A percentile compares a stretch with the other conserved stretches of the same genome.
Conservation (phyloP, 2,797 vertebrate genomes). For the Austrolebias charrua region DNA sequence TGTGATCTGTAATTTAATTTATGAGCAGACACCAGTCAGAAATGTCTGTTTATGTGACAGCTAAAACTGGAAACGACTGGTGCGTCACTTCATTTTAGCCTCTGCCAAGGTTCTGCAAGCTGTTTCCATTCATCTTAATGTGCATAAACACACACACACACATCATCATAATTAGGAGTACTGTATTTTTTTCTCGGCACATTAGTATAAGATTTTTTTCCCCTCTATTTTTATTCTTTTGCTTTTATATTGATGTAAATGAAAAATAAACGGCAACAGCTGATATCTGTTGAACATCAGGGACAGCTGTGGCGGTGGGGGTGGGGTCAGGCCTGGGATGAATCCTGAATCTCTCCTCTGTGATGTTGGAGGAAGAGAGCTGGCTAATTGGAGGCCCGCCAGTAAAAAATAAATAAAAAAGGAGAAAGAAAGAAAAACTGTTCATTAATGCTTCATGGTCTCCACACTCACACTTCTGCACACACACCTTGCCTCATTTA, state of each 20-base stretch:
- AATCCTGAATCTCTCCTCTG: constrained; percentile 64
- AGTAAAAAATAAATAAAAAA: constrained; percentile 50
- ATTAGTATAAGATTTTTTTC: background rate
- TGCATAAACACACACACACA: too few relatives aligned
- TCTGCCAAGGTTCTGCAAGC: too few relatives aligned
- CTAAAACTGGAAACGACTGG: background rate
- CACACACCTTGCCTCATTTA: constrained; percentile 78
- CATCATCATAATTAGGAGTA: too few relatives aligned
- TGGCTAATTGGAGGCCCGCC: constrained; percentile 78
- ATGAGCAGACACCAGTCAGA: background rate
- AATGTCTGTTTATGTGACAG: background rate
- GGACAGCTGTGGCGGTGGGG: constrained; percentile 4
- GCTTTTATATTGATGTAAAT: background rate
- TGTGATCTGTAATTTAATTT: background rate
- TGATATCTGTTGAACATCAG: constrained; percentile 18
- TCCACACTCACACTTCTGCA: constrained; percentile 29
- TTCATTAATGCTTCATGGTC: constrained; percentile 74
- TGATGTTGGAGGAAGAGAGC: constrained; percentile 64
- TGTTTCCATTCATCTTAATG: too few relatives aligned
- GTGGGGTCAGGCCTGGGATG: constrained; percentile 14
- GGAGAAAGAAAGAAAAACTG: constrained; percentile 58
- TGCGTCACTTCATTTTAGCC: background rate
- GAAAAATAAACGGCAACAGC: background rate
- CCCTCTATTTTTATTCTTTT: background rate
- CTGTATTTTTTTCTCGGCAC: too few relatives aligned